Evolutionary conservation across 2,888 invertebrate genomes (phyloP).

Genomic region (Nomada flava): DNA sequence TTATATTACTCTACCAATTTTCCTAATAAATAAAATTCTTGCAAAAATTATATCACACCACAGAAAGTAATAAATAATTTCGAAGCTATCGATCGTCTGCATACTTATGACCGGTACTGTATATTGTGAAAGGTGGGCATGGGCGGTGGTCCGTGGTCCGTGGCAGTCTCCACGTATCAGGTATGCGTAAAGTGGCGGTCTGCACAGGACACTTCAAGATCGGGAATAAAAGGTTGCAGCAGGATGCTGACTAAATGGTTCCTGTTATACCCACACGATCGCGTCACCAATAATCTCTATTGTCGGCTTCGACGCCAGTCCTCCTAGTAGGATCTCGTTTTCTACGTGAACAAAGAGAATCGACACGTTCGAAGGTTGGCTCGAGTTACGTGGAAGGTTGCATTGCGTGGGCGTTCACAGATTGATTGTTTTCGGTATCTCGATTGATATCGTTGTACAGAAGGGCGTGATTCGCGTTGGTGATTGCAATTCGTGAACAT

Average conservation of each 20-base stretch:
- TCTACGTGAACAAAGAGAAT: conserved; percentile 21
- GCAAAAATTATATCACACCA: no score
- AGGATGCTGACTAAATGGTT: conserved; percentile 54
- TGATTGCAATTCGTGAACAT: background rate
- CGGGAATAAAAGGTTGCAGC: conserved; percentile 54
- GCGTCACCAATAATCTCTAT: conserved; percentile 24
- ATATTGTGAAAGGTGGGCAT: conserved; percentile 74
- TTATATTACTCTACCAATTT: no score
- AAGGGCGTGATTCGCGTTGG: background rate
- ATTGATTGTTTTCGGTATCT: background rate
- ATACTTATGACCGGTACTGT: background rate
- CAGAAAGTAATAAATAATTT: no score
- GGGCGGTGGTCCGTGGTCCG: conserved; percentile 74
- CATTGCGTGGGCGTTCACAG: background rate
- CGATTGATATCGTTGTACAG: background rate
- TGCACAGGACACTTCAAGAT: conserved; percentile 60
- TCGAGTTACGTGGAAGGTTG: background rate
- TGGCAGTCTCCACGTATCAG: conserved; percentile 65
- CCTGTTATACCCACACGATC: conserved; percentile 51
- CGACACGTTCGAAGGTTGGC: conserved; percentile 29
- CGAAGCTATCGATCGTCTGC: no score
- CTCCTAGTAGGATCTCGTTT: conserved; percentile 3
- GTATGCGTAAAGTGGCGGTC: conserved; percentile 65
- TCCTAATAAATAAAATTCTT: no score
- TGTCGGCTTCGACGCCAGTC: conserved; percentile 19